These are phyloP conservation scores for Araneus ventricosus DNA, from an alignment of 1,140 invertebrate genomes.

Conservation along the genomic window DNA sequence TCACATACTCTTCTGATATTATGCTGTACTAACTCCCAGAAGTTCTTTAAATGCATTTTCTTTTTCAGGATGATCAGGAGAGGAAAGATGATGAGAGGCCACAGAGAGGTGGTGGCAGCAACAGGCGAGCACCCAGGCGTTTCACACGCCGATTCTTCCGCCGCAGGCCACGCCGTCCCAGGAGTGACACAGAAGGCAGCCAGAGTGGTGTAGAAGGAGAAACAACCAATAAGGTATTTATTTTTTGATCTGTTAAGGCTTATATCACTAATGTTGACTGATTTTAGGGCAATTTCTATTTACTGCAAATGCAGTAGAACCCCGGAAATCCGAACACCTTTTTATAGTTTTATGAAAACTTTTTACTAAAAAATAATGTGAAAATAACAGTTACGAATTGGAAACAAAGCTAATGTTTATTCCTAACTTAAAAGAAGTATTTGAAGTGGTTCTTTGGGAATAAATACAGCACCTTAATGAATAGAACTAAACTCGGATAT, in stretches of 20 bases:
- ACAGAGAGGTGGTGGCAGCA: slow-evolving; percentile 66
- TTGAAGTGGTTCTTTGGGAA: no score
- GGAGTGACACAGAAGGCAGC: slow-evolving; percentile 77
- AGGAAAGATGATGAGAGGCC: slow-evolving; percentile 76
- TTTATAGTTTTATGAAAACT: no score
- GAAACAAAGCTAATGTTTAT: no score
- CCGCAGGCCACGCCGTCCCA: slow-evolving; percentile 75
- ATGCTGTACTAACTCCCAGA: no score
- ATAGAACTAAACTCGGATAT: no score
- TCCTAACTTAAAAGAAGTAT: no score
- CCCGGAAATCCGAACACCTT: no score
- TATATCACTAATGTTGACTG: not conserved
- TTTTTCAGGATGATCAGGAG: slow-evolving; percentile 65
- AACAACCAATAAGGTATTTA: slow-evolving; percentile 70
- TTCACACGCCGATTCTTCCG: slow-evolving; percentile 75
- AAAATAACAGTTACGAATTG: no score
- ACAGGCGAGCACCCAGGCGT: slow-evolving; percentile 49
- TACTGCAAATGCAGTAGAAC: no score
- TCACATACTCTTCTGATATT: no score
- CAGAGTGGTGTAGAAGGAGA: slow-evolving; percentile 76
- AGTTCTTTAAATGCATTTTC: not conserved
- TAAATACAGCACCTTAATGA: no score
- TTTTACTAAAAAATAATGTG: no score
- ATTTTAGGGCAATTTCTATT: not conserved
- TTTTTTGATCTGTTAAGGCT: not conserved